phyloP scores from a whole-genome alignment of 2,888 invertebrate genomes.

The Criorhina ranunculi region DNA sequence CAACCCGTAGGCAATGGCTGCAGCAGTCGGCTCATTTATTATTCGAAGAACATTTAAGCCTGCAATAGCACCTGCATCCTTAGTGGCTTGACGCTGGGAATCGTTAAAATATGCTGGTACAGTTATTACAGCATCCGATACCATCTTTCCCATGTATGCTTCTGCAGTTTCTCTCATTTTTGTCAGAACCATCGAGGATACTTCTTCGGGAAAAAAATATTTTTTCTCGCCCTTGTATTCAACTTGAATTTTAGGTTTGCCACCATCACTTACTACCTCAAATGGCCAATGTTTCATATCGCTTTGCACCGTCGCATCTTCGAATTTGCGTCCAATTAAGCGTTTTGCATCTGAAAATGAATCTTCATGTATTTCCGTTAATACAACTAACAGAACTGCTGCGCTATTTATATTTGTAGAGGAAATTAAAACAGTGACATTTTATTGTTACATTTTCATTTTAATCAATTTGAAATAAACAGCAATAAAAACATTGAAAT shows the following conservation, averaged over 20 bases:
- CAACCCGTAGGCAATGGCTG: conserved; percentile 96
- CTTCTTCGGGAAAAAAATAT: conserved; percentile 95
- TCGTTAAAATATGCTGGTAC: conserved; percentile 93
- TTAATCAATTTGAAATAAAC: conserved; percentile 48
- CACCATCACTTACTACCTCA: conserved; percentile 92
- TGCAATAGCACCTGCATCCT: conserved; percentile 93
- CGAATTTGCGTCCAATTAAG: conserved; percentile 96
- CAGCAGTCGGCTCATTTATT: conserved; percentile 96
- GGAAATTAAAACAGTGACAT: conserved; percentile 39
- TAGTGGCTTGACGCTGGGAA: conserved; percentile 91
- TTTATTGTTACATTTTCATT: conserved; percentile 39
- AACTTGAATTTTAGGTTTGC: conserved; percentile 93
- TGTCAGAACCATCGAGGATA: conserved; percentile 95
- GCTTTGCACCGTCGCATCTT: conserved; percentile 94
- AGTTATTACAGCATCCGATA: conserved; percentile 91
- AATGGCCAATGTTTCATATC: conserved; percentile 99
- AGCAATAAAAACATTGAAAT: conserved; percentile 51
- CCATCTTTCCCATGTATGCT: conserved; percentile 88
- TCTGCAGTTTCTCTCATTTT: conserved; percentile 95
- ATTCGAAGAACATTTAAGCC: conserved; percentile 96
- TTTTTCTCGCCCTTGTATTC: conserved; percentile 95
- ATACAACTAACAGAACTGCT: conserved; percentile 3
- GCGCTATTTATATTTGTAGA: conserved; percentile 9
- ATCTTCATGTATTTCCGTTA: conserved; percentile 26
- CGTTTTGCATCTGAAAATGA: conserved; percentile 92